A percentile compares a stretch with the other conserved stretches of the same genome.
phyloP scores from a whole-genome alignment of 1,140 invertebrate species.

The Heliconius eleuchia region DNA sequence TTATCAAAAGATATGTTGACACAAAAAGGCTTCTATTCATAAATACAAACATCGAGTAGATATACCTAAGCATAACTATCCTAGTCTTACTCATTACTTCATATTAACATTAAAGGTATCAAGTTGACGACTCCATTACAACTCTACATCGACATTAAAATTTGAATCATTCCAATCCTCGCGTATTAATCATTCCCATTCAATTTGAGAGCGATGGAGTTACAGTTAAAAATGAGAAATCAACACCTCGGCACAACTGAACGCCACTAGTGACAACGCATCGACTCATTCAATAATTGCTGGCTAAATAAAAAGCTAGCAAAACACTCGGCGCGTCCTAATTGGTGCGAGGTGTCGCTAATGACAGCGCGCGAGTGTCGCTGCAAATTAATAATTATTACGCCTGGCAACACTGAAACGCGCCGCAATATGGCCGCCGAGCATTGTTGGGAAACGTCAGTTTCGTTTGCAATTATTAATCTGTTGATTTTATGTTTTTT shows the following conservation, averaged over 20 bases:
- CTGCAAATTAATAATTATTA: conserved; percentile 79
- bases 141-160: not conserved
- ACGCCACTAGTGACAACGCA: conserved; percentile 51
- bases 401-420: conserved; percentile 73
- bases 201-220: conserved; percentile 38
- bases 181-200: conserved; percentile 31
- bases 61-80: not conserved
- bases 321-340: conserved; percentile 71
- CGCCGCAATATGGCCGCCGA: conserved; percentile 71
- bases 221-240: conserved; percentile 40
- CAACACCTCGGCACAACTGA: conserved; percentile 52
- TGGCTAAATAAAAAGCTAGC: conserved; percentile 56
- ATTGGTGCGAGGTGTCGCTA: conserved; percentile 79
- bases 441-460: conserved; percentile 63
- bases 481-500: conserved; percentile 20
- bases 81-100: not conserved
- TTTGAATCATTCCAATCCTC: conserved; percentile 11
- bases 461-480: conserved; percentile 58
- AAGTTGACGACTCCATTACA: not conserved
- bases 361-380: conserved; percentile 70
- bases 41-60: not conserved
- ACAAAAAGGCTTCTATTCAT: not conserved
- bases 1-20: too few species aligned
- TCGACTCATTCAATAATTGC: conserved; percentile 53
- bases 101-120: not conserved